A percentile compares a stretch with the other conserved stretches of the same genome.
These are phyloP conservation scores for Patiria miniata DNA, from an alignment of 35 echinoderm and acorn worm species.

Conservation along the genomic window DNA sequence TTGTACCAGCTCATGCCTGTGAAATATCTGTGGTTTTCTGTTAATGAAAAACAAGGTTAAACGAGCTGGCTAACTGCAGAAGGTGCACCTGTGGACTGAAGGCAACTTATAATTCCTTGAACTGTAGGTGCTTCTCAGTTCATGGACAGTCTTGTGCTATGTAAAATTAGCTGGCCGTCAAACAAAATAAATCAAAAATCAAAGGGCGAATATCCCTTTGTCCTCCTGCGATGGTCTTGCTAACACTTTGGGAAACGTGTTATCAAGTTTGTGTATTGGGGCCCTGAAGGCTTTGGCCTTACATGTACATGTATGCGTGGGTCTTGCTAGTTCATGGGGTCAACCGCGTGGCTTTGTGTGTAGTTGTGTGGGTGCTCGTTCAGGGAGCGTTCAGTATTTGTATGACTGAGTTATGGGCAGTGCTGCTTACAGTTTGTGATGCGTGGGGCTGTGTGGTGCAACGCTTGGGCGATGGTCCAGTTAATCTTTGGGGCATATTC, in stretches of 20 bases:
- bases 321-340: neutral
- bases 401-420: neutral
- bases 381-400: too few relatives aligned
- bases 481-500: neutral
- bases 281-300: slow-evolving; percentile 1
- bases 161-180: too few relatives aligned
- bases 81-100: too few relatives aligned
- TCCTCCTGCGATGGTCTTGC: neutral
- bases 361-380: neutral
- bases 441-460: too few relatives aligned
- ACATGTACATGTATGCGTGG: neutral
- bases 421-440: neutral
- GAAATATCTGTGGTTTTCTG: slow-evolving; percentile 22
- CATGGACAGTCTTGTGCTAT: neutral
- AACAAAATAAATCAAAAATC: too few relatives aligned
- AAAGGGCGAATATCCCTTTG: neutral
- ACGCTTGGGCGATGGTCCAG: too few relatives aligned
- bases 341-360: neutral
- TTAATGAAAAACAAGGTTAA: neutral
- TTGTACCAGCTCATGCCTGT: neutral
- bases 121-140: neutral
- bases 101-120: neutral
- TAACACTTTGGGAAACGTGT: slow-evolving; percentile 16
- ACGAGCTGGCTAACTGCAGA: too few relatives aligned
- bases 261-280: slow-evolving; percentile 5